Evolutionary conservation across 1,140 invertebrate genomes (phyloP), one percentile per base, ranked within the genome.

Genomic region (Papilio helenus): DNA sequence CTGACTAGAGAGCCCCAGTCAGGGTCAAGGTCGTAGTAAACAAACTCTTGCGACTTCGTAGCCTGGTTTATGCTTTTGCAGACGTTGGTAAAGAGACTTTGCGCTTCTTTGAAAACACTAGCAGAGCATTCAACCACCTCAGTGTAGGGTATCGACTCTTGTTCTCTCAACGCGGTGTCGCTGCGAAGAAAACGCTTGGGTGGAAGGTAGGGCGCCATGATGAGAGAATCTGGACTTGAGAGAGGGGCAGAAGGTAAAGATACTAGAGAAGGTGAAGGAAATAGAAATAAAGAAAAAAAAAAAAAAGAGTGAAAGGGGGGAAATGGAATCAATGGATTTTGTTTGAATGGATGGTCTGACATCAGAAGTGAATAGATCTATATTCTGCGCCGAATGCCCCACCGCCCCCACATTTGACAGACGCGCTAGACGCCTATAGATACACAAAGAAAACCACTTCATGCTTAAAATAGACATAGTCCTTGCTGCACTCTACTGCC

Each of bases 291-390:
- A n/a, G n/a, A n/a, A n/a, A n/a, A n/a, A n/a, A n/a, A n/a, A n/a
- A n/a, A n/a, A n/a, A n/a, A n/a, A n/a, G n/a, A 51, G 49, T 51
- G 49, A 51, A 51, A 51, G 49, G 49, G 49, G 49, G 49, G 49
- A 10, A 18, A 18, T 10, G 8, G 49, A 51, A 51, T 10, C 49
- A 51, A 51, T 18, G 49, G 18, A 51, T 51, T 51, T 51, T 51
- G 8, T 51, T 51, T 51, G 49, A 51, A 51, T 8, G 49, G 49
- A 51, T 51, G 49, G 49, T 51, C 49, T 18, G 49, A 51, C 49
- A 51, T 51, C 49, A 51, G 49, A 51, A 51, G 49, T 51, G 49
- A 51, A 51, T 8, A 51, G 9, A 51, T 51, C 49, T 10, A 51
- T n/a, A n/a, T n/a, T n/a, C n/a, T n/a, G n/a, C n/a, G n/a, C n/a